Evolutionary conservation across 2,888 invertebrate genomes (phyloP), one percentile per base, ranked within the genome.

Genomic region (Pharmacophagus antenor): DNA sequence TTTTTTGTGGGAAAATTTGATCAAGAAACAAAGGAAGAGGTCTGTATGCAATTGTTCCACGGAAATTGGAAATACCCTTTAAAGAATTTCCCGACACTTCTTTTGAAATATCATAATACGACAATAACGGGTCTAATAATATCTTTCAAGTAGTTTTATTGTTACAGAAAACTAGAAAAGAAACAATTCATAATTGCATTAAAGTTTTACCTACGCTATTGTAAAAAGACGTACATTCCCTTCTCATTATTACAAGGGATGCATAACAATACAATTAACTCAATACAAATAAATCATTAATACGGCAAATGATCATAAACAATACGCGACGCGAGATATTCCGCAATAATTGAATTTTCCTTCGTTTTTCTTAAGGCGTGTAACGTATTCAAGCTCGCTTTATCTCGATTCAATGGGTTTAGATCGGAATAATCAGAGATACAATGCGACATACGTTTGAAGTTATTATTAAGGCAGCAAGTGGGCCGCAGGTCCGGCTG

Each of bases 391-490:
- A 73, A 80, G 79, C 74, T 76, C 70, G 74, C 76, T 82, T 76
- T 86, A 86, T 86, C 83, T 83, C 70, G 73, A 82, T 86, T 85
- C 79, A 84, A 84, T 84, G 77, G 80, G 73, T 76, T 80, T 84
- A 85, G 84, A 85, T 88, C 84, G 75, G 81, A 84, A 87, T 87
- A 86, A 87, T 87, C 82, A 79, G 74, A 82, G 79, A 83, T 84
- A 86, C 86, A 88, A 88, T 85, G 84, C 81, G 84, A 85, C 85
- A 84, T 84, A 80, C 77, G 84, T 82, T 85, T 84, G 84, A 84
- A 84, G 83, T 85, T 86, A 87, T 86, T 88, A 87, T 88, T 82
- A 85, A 84, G 79, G 80, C 79, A 74, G 76, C 79, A 80, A 85
- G 83, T 81, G 68, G 69, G 70, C 69, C 67, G 72, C 66, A 67